Base-by-base conservation (phyloP, 2,797 vertebrate species). In the Cirrhinus mrigala region DNA sequence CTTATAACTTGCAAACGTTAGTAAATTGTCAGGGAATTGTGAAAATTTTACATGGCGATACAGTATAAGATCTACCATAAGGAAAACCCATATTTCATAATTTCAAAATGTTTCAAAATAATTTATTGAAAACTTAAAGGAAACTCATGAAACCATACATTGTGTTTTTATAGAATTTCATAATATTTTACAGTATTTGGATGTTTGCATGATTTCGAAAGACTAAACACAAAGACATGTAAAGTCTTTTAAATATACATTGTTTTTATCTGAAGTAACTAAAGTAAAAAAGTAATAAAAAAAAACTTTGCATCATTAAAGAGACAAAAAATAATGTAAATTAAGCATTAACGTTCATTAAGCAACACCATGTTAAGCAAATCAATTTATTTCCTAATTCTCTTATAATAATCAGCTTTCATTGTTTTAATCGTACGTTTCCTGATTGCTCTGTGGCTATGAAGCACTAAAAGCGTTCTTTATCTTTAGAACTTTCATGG, bases 401-500 rank as follows among this genome's bases (percentile, higher is more conserved):
- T 14, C 33, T 22, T 40, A 9, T 20, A 68, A 37, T 64, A 37
- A 68, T 68, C 29, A 68, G 29, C 33, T 40, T 22, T 48, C 12
- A 7, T 71, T 46, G 48, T 27, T 74, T 27, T 52, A 11, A 75
- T 75, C 0, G 0, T 6, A 40, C n/a, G 18, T 3, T 44, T 44
- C 3, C 1, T 78, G 20, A 8, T 54, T 52, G 12, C 33, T 44
- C 12, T 44, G 22, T 58, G 75, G 40, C 75, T 76, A 62, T 88
- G 68, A 79, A 37, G 11, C 18, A 2, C 22, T 66, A n/a, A 83
- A 9, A 37, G 62, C 46, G 22, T 29, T 24, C 20, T 50, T 48
- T 3, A 79, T 46, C 83, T 79, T 48, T 4, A 46, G 33, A 27
- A 87, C 16, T 24, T 79, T 71, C 60, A 44, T 6, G 54, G 75